phyloP scores from a whole-genome alignment of 2,797 vertebrate species.

The Falco rusticolus region DNA sequence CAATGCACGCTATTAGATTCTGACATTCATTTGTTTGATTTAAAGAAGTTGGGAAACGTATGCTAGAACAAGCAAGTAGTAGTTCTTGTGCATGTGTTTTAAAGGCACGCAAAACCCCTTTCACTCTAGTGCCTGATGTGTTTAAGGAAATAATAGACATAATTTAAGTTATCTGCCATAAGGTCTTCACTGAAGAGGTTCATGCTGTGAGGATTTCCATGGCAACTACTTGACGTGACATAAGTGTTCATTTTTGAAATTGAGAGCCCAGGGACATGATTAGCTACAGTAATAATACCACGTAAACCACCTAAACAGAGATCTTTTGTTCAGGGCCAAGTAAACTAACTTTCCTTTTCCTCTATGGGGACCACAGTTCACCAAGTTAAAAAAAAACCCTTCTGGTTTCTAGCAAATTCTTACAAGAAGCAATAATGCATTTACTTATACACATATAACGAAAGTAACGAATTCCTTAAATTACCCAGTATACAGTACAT shows the following conservation, averaged over 20 bases:
- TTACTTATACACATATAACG: not conserved
- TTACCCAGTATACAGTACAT: not conserved
- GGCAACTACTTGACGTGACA: slow-evolving; percentile 41
- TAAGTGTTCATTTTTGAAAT: slow-evolving; percentile 29
- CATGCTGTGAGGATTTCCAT: slow-evolving; percentile 56
- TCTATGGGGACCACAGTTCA: not conserved
- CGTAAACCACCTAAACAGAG: not conserved
- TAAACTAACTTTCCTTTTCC: not conserved
- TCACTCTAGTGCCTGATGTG: not conserved
- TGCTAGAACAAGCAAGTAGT: not conserved
- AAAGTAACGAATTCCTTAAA: not conserved
- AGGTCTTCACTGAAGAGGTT: slow-evolving; percentile 15
- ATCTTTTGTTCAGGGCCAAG: not conserved
- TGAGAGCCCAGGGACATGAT: not conserved
- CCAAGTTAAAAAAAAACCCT: not conserved
- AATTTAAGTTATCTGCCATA: slow-evolving; percentile 27
- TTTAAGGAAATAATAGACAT: slow-evolving; percentile 19
- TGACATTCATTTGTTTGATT: not conserved
- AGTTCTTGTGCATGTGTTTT: not conserved
- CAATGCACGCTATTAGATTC: not conserved
- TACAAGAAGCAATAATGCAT: not conserved
- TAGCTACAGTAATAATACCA: not conserved
- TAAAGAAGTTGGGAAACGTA: not conserved
- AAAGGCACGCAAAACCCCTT: not conserved
- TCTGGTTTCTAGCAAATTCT: not conserved